Base-by-base conservation (phyloP, 2,113 vertebrate species). In the Prunella himalayana region DNA sequence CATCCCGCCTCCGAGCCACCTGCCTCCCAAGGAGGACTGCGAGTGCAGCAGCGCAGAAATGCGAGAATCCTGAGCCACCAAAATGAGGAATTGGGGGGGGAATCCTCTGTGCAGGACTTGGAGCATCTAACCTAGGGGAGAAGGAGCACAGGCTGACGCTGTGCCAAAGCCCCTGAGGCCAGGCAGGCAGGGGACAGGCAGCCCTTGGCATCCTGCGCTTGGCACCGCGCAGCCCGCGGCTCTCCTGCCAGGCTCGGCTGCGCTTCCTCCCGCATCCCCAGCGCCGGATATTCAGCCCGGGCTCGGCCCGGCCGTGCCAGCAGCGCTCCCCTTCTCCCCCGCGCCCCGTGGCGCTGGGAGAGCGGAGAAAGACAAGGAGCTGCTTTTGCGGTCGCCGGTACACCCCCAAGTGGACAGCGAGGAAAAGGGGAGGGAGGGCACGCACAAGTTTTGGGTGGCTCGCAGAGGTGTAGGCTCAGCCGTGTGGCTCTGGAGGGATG, bases 331-430 rank as follows among this genome's bases (percentile, higher is more conserved):
- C 53, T 39, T 64, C 51, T 21, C 49, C 41, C 56, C 42, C 57
- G 1, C 9, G 2, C 47, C 51, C 2, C 22, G 21, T 9, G 30
- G 22, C 69, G 45, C 21, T 15, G 69, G 41, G 65, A 86, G 35
- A 78, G 13, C 12, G 9, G 27, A 22, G 49, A 30, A 56, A 84
- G 50, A 13, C 20, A 2, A 84, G 83, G 60, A 82, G 39, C 53
- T 39, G 75, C 35, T 73, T 49, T 54, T 17, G 45, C 8, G 8
- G 25, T 92, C 85, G 1, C 23, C 2, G 41, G 69, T 73, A 90
- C 85, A 90, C 85, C 94, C 88, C 84, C 76, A 93, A 93, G 93
- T 8, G 82, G 92, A 92, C 45, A 20, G 81, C 7, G 4, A 77
- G 91, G 66, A 83, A 31, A 78, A 64, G 61, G 56, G 95, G 24